These are phyloP conservation scores for Lepidurus packardi DNA, from an alignment of 1,140 invertebrate genomes.

Conservation along the genomic window DNA sequence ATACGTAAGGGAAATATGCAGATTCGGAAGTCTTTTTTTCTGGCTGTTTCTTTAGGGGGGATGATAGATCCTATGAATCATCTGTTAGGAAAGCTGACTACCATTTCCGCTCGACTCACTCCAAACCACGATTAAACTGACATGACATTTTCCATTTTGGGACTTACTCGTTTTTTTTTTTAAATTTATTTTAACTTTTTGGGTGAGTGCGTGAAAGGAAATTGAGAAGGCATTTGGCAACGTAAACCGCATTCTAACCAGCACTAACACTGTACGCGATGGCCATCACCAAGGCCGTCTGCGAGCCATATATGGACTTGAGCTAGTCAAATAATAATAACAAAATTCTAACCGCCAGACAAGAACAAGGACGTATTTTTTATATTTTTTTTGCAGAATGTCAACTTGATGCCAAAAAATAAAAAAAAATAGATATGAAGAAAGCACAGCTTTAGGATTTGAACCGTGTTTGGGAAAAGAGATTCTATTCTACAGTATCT, in stretches of 20 bases:
- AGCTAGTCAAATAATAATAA: background rate
- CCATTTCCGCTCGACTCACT: slow-evolving; percentile 8
- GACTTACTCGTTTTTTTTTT: background rate
- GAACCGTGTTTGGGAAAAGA: no score
- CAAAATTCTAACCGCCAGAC: background rate
- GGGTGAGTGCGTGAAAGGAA: background rate
- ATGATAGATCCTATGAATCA: background rate
- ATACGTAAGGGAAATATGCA: background rate
- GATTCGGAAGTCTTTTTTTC: background rate
- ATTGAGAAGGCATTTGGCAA: slow-evolving; percentile 18
- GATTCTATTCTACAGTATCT: no score
- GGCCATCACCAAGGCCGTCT: slow-evolving; percentile 13
- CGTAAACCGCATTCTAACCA: slow-evolving; percentile 15
- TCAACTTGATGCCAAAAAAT: background rate
- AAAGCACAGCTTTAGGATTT: no score
- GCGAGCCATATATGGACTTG: background rate
- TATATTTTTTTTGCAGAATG: background rate
- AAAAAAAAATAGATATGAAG: no score
- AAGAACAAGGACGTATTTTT: background rate
- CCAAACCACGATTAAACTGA: background rate
- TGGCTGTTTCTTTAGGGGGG: background rate
- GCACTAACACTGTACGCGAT: background rate
- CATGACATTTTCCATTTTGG: background rate
- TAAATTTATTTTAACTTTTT: background rate
- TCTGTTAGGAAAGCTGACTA: background rate